phyloP scores from a whole-genome alignment of 2,888 invertebrate species.

The Dynastes maya region DNA sequence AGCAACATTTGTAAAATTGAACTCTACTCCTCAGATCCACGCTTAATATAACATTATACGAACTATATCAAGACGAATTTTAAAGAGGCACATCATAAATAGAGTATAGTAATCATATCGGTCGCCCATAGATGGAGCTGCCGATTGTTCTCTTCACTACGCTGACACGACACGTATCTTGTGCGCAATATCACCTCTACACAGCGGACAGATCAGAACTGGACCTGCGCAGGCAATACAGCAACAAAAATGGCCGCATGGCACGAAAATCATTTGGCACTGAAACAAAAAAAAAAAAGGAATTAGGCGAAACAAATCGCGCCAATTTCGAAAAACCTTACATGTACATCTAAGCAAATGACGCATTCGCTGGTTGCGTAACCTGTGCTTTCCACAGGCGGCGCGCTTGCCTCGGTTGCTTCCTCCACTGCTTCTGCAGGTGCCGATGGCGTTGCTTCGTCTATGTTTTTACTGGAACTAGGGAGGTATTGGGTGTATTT shows the following conservation, averaged over 20 bases:
- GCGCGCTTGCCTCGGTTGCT: conserved; percentile 64
- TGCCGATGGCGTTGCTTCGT: conserved; percentile 47
- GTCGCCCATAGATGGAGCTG: not conserved
- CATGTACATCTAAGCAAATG: conserved; percentile 84
- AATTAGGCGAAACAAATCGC: no score
- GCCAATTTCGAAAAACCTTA: conserved; percentile 65
- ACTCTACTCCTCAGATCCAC: no score
- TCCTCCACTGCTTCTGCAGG: conserved; percentile 61
- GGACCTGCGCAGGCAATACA: conserved; percentile 80
- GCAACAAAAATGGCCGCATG: conserved; percentile 91
- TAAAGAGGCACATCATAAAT: conserved; percentile 35
- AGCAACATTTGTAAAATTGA: no score
- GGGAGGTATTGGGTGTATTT: conserved; percentile 8
- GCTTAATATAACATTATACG: no score
- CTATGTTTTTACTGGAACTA: not conserved
- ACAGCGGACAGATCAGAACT: conserved; percentile 83
- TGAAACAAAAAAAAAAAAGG: conserved; percentile 67
- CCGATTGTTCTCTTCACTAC: conserved; percentile 7
- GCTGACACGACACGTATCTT: conserved; percentile 75
- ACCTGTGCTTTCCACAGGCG: conserved; percentile 54
- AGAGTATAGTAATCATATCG: conserved; percentile 1
- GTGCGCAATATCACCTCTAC: conserved; percentile 80
- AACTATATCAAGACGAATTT: no score
- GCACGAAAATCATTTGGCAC: conserved; percentile 87
- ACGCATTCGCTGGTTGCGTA: conserved; percentile 81